Conservation (phyloP, 2,888 invertebrate species). For the Agonum fuliginosum region DNA sequence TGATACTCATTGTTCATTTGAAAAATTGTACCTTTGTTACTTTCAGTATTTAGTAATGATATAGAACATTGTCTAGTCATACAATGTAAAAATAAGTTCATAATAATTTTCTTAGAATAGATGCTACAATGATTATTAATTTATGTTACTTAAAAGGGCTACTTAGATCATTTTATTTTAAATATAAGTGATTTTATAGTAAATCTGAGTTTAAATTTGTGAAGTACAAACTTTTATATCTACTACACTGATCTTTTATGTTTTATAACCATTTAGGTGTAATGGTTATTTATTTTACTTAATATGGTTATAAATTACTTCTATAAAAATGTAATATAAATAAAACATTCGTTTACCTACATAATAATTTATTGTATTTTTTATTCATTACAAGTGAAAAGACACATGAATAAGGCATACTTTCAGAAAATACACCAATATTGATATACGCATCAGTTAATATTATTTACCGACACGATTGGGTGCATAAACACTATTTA, state of each 20-base stretch:
- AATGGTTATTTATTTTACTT: slow-evolving; percentile 5
- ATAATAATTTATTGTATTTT: slow-evolving; percentile 33
- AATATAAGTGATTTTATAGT: neutral
- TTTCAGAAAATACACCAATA: neutral
- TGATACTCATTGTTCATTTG: neutral
- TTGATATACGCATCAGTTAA: neutral
- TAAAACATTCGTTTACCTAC: neutral
- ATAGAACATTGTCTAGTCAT: slow-evolving; percentile 4
- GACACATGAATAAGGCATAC: slow-evolving; percentile 10
- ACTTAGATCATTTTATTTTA: neutral
- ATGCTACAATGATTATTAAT: neutral
- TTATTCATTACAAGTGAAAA: slow-evolving; percentile 25
- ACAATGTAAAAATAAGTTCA: slow-evolving; percentile 1
- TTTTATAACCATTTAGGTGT: neutral
- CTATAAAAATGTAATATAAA: neutral
- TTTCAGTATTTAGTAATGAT: slow-evolving; percentile 27
- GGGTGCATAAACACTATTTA: slow-evolving; percentile 17
- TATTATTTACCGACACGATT: neutral
- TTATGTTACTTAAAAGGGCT: neutral
- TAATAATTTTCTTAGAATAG: neutral
- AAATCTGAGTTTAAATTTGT: neutral
- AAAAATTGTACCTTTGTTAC: slow-evolving; percentile 29
- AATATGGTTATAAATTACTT: neutral
- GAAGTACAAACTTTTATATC: neutral
- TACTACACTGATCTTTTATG: neutral